Evolutionary conservation across 64 coral and sea anemone species (phyloP), one percentile per base, ranked within the genome.

Genomic region (Montipora cactus): DNA sequence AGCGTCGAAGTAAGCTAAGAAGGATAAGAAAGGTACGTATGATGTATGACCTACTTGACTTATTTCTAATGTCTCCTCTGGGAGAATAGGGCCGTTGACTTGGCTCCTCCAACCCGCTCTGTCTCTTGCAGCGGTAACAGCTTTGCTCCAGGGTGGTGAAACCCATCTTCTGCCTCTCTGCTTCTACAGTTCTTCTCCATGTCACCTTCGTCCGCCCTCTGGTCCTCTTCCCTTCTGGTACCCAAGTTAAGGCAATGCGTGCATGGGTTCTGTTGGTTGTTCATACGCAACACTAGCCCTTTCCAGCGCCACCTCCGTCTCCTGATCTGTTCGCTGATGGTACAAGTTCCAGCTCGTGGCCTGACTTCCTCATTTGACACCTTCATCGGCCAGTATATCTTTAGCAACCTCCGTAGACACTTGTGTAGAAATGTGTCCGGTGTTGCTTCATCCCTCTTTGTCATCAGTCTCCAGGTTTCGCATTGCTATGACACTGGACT

Each of bases 291-390:
- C 15, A 77, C 16, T 8, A 61, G 87, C 16, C 87, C 7, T 7
- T 61, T 76, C 87, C 22, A 55, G 18, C 76, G 76, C 87, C 49
- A 77, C 76, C 87, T 76, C 10, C 73, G 48, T 13, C 5, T 58
- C 19, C 15, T 76, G 14, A 77, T 70, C 22, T 75, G 69, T 1
- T 19, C 22, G 13, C 68, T 88, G n/a, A 76, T 15, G 9, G 48
- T 49, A 11, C 53, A 75, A 48, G 75, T 88, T 16, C 25, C 48
- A 22, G 86, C 68, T 57, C 49, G 75, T 53, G 59, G 48, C 19
- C 57, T 28, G 12, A 89, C 11, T 8, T 48, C 14, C 9, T 21
- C 25, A 18, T 21, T 71, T n/a, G 0, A 20, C 1, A 52, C 47
- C 49, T 79, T 8, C 10, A 45, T 11, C 46, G 44, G 74, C 74